phyloP scores from a whole-genome alignment of 2,888 invertebrate genomes.

The Synergus japonicus region DNA sequence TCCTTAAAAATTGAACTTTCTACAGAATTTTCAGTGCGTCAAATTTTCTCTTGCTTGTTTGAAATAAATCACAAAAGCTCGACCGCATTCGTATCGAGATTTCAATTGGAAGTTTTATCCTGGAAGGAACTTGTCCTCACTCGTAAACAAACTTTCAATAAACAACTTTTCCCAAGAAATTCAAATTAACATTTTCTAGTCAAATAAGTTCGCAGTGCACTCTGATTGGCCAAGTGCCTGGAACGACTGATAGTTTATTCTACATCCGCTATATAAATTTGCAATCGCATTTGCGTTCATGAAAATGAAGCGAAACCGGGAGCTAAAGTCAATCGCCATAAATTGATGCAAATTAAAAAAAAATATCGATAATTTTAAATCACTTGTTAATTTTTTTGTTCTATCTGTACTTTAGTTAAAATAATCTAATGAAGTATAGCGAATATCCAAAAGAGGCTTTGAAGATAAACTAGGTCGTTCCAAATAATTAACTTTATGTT shows the following conservation, averaged over 20 bases:
- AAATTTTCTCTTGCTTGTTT: slow-evolving; percentile 18
- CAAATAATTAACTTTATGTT: not conserved
- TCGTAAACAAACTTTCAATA: slow-evolving; percentile 8
- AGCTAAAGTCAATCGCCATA: not conserved
- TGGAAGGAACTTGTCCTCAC: slow-evolving; percentile 3
- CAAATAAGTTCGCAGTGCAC: slow-evolving; percentile 1
- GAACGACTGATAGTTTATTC: not conserved
- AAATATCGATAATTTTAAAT: not conserved
- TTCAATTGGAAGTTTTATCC: slow-evolving; percentile 3
- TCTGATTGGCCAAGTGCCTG: slow-evolving; percentile 8
- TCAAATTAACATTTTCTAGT: slow-evolving; percentile 24
- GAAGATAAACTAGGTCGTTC: slow-evolving; percentile 7
- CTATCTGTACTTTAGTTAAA: not conserved
- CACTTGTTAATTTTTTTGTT: not conserved
- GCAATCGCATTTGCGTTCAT: not conserved
- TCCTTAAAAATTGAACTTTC: not conserved
- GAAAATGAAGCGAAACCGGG: not conserved
- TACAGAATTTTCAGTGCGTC: not conserved
- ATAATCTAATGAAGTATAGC: not conserved
- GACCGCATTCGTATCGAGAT: slow-evolving; percentile 19
- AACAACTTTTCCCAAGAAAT: slow-evolving; percentile 33
- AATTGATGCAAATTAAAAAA: not conserved
- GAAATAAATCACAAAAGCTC: slow-evolving; percentile 29
- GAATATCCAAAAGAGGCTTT: not conserved
- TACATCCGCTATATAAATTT: not conserved